These are phyloP conservation scores for Gymnosoma rotundatum DNA, from an alignment of 2,888 invertebrate genomes.

Conservation along the genomic window DNA sequence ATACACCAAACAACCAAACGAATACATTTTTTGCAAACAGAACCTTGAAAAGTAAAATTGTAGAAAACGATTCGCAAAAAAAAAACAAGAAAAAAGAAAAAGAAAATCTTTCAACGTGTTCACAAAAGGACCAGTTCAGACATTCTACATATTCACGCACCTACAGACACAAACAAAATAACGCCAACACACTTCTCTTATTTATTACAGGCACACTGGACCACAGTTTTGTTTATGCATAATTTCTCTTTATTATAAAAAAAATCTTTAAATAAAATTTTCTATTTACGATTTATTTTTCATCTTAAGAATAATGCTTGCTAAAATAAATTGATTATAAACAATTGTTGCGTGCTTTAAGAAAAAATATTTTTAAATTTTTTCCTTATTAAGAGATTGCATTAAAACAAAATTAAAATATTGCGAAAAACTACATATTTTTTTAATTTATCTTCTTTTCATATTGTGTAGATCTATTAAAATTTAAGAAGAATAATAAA, in stretches of 20 bases:
- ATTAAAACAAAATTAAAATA: too few species aligned
- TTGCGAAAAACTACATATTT: too few species aligned
- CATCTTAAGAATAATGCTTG: too few species aligned
- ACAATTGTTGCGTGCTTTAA: background rate
- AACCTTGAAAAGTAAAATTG: constrained; percentile 60
- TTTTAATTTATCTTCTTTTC: too few species aligned
- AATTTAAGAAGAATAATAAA: too few species aligned
- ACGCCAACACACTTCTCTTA: constrained; percentile 17
- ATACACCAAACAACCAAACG: constrained; percentile 7
- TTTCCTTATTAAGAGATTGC: too few species aligned
- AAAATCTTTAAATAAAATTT: too few species aligned
- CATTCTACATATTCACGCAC: constrained; percentile 24
- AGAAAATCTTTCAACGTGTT: constrained; percentile 50
- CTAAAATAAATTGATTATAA: background rate
- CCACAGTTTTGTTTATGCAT: constrained; percentile 5
- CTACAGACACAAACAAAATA: constrained; percentile 10
- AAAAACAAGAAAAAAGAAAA: constrained; percentile 32
- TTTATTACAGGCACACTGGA: constrained; percentile 43
- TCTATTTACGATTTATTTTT: too few species aligned
- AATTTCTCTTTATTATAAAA: background rate
- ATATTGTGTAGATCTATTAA: too few species aligned
- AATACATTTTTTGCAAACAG: constrained; percentile 31
- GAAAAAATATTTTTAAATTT: too few species aligned
- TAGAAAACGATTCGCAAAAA: constrained; percentile 15
- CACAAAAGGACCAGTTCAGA: constrained; percentile 47